phyloP scores from a whole-genome alignment of 2,797 vertebrate species.

The Aulostomus chinensis region DNA sequence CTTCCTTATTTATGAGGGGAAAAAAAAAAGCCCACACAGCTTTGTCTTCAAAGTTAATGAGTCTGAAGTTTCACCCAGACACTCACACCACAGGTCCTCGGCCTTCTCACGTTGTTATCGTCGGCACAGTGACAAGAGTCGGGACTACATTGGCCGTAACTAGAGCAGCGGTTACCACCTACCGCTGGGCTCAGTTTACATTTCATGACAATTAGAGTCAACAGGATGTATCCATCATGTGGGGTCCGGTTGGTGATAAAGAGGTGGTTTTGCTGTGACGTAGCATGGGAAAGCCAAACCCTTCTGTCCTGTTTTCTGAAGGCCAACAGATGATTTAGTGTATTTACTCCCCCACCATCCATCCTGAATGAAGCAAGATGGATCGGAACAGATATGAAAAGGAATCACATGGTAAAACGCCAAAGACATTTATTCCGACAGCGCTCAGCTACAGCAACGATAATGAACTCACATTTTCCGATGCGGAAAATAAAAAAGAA shows the following conservation, averaged over 20 bases:
- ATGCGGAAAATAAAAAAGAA: constrained; percentile 13
- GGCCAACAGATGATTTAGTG: constrained; percentile 50
- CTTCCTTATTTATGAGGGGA: constrained; percentile 83
- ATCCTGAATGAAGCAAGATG: constrained; percentile 42
- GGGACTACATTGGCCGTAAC: constrained; percentile 62
- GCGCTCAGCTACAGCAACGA: constrained; percentile 32
- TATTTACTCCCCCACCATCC: constrained; percentile 18
- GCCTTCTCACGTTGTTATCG: constrained; percentile 36
- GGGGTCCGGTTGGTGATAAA: constrained; percentile 72
- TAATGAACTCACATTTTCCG: constrained; percentile 31
- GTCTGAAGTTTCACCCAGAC: constrained; percentile 63
- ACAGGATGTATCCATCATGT: constrained; percentile 71
- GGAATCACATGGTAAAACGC: constrained; percentile 35
- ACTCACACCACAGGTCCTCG: constrained; percentile 29
- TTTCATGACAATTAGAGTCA: constrained; percentile 69
- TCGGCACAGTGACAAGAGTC: constrained; percentile 25
- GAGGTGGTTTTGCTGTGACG: constrained; percentile 39
- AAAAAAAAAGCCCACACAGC: constrained; percentile 60
- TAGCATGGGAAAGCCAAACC: constrained; percentile 62
- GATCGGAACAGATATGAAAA: constrained; percentile 27
- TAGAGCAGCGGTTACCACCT: constrained; percentile 61
- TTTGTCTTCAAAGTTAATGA: constrained; percentile 76
- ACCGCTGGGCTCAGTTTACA: constrained; percentile 64
- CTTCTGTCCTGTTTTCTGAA: constrained; percentile 6
- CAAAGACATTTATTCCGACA: constrained; percentile 29